Evolutionary conservation across 1,140 invertebrate species (phyloP).

Genomic region (Lethocerus indicus): DNA sequence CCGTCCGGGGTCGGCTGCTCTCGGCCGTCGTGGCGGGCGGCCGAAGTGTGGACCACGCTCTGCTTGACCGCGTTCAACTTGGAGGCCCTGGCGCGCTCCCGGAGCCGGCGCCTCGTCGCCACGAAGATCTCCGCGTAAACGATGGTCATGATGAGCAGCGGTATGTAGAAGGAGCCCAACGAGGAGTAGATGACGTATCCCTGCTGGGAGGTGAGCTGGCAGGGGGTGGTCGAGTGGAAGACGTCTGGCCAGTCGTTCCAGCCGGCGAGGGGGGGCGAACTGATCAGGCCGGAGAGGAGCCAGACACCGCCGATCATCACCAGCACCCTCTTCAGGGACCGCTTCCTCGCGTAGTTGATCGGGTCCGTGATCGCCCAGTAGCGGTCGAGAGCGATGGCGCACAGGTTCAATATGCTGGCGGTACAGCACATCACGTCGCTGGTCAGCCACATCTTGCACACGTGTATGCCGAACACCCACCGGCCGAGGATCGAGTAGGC

Average conservation of each 20-base stretch:
- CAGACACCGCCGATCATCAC: constrained; percentile 83
- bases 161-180: constrained; percentile 91
- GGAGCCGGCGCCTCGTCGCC: constrained; percentile 61
- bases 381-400: constrained; percentile 87
- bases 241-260: constrained; percentile 95
- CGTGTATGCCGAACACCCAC: constrained; percentile 78
- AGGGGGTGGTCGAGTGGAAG: constrained; percentile 52
- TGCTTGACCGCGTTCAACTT: constrained; percentile 44
- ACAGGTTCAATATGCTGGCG: constrained; percentile 90
- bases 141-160: constrained; percentile 84
- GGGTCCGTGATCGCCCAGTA: constrained; percentile 97
- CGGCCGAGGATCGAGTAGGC: constrained; percentile 75
- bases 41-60: constrained; percentile 11
- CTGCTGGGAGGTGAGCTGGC: constrained; percentile 61
- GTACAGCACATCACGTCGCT: constrained; percentile 94
- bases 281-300: constrained; percentile 79
- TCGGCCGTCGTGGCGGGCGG: no score
- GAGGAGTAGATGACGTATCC: constrained; percentile 92
- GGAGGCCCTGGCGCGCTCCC: constrained; percentile 63
- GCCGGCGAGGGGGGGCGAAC: constrained; percentile 86
- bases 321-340: constrained; percentile 80
- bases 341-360: constrained; percentile 90
- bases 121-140: constrained; percentile 91
- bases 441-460: constrained; percentile 93
- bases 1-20: constrained; percentile 32